These are phyloP conservation scores for Fundulus diaphanus DNA, from an alignment of 2,797 vertebrate genomes.

Conservation along the genomic window DNA sequence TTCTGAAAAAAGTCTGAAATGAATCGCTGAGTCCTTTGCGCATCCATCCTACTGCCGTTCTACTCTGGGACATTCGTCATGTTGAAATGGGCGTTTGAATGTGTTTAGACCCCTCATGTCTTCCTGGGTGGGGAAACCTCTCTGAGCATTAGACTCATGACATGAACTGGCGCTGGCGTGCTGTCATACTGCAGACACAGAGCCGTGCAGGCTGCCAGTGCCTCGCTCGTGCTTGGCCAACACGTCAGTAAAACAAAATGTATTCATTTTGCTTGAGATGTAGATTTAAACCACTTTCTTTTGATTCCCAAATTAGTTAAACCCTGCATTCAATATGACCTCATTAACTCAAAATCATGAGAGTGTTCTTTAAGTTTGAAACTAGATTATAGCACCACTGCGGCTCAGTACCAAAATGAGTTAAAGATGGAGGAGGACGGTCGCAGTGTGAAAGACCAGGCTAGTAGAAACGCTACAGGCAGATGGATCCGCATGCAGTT, in stretches of 20 bases:
- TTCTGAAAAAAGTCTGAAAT: conserved; percentile 13
- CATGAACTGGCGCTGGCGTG: conserved; percentile 26
- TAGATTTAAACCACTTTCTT: background rate
- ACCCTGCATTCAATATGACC: background rate
- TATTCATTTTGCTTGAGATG: background rate
- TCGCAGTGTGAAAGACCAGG: no score
- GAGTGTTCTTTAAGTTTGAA: no score
- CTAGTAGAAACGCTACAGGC: background rate
- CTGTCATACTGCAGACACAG: conserved; percentile 30
- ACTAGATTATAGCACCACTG: background rate
- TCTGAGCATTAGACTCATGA: conserved; percentile 29
- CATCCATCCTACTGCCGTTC: conserved; percentile 15
- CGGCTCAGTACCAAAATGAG: background rate
- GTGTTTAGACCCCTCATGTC: conserved; percentile 39
- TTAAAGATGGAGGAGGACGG: no score
- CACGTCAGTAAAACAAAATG: conserved; percentile 18
- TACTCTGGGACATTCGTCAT: conserved; percentile 17
- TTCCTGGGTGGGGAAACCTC: conserved; percentile 35
- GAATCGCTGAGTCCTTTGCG: conserved; percentile 23
- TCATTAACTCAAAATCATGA: no score
- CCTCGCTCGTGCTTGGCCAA: conserved; percentile 47
- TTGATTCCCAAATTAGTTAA: background rate
- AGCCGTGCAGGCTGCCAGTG: conserved; percentile 45
- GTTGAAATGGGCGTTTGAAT: conserved; percentile 22
- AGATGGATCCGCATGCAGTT: background rate